Percentiles rank a stretch among this genome's conserved stretches.
Conservation (phyloP, 2,113 vertebrate species). For the Dasyornis broadbenti region DNA sequence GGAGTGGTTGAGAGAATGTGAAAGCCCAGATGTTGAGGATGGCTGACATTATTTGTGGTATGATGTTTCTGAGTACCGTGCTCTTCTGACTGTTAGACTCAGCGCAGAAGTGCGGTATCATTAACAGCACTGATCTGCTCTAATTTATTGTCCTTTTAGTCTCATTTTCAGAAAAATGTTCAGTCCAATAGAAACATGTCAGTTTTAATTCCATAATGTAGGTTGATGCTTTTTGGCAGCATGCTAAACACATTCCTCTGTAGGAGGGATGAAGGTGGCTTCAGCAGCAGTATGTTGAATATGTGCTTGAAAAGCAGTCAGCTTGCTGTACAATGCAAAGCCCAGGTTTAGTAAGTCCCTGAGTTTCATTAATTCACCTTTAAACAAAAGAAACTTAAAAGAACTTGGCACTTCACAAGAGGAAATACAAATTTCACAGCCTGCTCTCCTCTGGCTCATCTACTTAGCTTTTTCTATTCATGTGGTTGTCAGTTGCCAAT, state of each 20-base stretch:
- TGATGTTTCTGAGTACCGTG: background rate
- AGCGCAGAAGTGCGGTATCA: fast-evolving
- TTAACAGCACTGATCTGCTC: background rate
- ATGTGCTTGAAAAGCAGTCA: background rate
- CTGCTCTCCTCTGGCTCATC: conserved; percentile 27
- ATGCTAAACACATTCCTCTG: background rate
- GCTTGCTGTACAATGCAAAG: background rate
- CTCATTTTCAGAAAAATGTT: background rate
- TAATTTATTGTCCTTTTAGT: background rate
- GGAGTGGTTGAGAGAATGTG: background rate
- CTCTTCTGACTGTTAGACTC: background rate
- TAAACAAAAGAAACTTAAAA: background rate
- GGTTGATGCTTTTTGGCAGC: background rate
- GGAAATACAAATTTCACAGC: conserved; percentile 3
- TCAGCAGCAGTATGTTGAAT: background rate
- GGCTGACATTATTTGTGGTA: background rate
- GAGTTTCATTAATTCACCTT: conserved; percentile 1
- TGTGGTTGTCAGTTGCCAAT: conserved; percentile 42
- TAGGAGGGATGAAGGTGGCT: background rate
- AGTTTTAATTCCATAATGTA: background rate
- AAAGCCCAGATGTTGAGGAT: background rate
- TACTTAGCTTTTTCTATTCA: conserved; percentile 14
- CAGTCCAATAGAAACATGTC: background rate
- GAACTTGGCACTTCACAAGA: background rate
- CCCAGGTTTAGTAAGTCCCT: background rate